Evolutionary conservation across 2,888 invertebrate species (phyloP), one percentile per base, ranked within the genome.

Genomic region (Andrena marginata): DNA sequence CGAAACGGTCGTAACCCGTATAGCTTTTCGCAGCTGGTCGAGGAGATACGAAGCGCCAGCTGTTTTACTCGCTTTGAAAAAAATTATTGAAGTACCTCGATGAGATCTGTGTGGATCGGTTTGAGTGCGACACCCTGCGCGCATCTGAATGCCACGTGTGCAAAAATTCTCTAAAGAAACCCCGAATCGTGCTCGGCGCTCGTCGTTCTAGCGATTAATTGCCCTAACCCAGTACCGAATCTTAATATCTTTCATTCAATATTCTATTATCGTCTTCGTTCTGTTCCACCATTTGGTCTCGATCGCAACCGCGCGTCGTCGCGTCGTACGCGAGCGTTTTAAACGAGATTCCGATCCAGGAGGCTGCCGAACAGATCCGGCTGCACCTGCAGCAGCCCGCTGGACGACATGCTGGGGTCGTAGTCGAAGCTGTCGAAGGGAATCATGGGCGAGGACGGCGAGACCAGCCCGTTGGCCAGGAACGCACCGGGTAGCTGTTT

Each of bases 391-490:
- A 89, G 64, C 5, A 89, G 29, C 0, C 81, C 77, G 16, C 78
- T 72, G 2, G 51, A 35, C 29, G 89, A 75, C 59, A 72, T 70
- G 2, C 71, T 77, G 8, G 79, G 63, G 8, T 90, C 89, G 31
- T 86, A 89, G n/a, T 88, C 89, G 60, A 86, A 86, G 26, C 75
- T 51, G 1, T 90, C 90, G 54, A 84, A 89, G 13, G 63, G 49
- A 72, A 89, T 83, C 35, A 85, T 78, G 16, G 82, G 56, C n/a
- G 85, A 78, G 8, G 83, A 69, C 0, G 86, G 84, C 6, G 88
- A 88, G 1, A 74, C 70, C 7, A 83, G 69, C 0, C 65, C 76
- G 1, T 62, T 67, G 7, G 35, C 63, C 4, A 82, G 33, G 26
- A 89, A 70, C 0, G 87, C 56, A 5, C 76, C 79, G 8, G 78